Percentiles rank a stretch among this genome's conserved stretches.
These are phyloP conservation scores for Panthera uncia DNA, from an alignment of 2,113 vertebrate genomes.

Conservation along the genomic window DNA sequence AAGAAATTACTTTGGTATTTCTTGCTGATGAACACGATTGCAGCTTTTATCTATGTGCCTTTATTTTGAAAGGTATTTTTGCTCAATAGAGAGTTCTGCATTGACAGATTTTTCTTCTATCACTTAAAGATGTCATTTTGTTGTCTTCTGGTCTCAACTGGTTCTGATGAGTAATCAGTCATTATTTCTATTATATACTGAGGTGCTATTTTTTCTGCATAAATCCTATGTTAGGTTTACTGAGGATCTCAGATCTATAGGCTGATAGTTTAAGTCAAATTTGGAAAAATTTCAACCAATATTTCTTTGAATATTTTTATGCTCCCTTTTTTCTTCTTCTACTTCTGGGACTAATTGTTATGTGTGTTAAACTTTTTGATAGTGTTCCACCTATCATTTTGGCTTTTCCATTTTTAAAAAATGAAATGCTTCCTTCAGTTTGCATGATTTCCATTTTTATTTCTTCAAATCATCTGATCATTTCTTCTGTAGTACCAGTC, in stretches of 20 bases:
- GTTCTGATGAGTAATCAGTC: background rate
- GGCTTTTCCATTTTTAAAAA: background rate
- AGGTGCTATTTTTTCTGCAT: conserved; percentile 9
- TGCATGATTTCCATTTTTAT: background rate
- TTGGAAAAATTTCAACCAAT: background rate
- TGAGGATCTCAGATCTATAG: background rate
- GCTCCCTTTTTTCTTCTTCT: background rate
- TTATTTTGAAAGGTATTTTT: conserved; percentile 3
- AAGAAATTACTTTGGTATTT: background rate
- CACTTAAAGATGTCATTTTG: background rate
- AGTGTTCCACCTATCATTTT: background rate
- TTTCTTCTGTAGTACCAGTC: background rate
- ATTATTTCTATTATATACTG: background rate
- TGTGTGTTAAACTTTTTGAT: background rate
- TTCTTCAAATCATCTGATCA: background rate
- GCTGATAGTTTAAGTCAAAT: background rate
- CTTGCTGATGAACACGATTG: background rate
- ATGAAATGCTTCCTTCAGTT: background rate
- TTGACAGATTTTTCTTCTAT: background rate
- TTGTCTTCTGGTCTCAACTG: background rate
- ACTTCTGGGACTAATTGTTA: background rate
- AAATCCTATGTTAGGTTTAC: background rate
- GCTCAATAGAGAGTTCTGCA: background rate
- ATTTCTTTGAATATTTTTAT: conserved; percentile 6
- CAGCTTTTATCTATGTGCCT: background rate